A percentile compares a stretch with the other conserved stretches of the same genome.
Evolutionary conservation across 2,113 vertebrate genomes (phyloP).

Genomic region (Lophotis ruficrista): DNA sequence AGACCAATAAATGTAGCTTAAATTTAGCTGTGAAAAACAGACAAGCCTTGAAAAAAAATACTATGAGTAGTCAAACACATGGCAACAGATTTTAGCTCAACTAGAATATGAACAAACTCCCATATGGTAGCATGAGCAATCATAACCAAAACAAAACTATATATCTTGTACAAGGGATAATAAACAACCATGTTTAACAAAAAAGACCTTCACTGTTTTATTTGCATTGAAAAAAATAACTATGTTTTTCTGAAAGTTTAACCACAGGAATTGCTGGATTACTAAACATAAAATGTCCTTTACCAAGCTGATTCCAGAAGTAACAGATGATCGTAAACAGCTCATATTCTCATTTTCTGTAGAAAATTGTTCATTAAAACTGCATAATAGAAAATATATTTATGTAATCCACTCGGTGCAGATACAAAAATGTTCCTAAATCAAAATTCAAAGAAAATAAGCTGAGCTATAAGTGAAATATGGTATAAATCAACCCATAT

Average conservation of each 20-base stretch:
- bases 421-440: not conserved
- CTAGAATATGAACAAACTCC: slow-evolving; percentile 55
- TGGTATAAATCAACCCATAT: not conserved
- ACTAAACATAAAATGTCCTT: slow-evolving; percentile 9
- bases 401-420: not conserved
- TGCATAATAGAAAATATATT: not conserved
- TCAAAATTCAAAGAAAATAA: not conserved
- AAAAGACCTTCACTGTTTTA: not conserved
- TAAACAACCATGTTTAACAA: slow-evolving; percentile 26
- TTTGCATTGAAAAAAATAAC: slow-evolving; percentile 22
- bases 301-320: slow-evolving; percentile 10
- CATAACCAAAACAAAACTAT: slow-evolving; percentile 63
- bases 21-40: slow-evolving; percentile 31
- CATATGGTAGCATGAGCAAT: slow-evolving; percentile 70
- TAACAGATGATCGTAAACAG: slow-evolving; percentile 27
- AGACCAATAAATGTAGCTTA: slow-evolving; percentile 1
- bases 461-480: not conserved
- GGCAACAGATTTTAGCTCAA: slow-evolving; percentile 57
- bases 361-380: not conserved
- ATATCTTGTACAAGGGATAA: slow-evolving; percentile 40
- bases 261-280: slow-evolving; percentile 4
- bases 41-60: slow-evolving; percentile 30
- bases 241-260: slow-evolving; percentile 30
- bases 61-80: slow-evolving; percentile 60
- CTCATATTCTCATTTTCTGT: not conserved